phyloP scores from a whole-genome alignment of 53 echinoderm and acorn worm genomes.

The Glandiceps talaboti region DNA sequence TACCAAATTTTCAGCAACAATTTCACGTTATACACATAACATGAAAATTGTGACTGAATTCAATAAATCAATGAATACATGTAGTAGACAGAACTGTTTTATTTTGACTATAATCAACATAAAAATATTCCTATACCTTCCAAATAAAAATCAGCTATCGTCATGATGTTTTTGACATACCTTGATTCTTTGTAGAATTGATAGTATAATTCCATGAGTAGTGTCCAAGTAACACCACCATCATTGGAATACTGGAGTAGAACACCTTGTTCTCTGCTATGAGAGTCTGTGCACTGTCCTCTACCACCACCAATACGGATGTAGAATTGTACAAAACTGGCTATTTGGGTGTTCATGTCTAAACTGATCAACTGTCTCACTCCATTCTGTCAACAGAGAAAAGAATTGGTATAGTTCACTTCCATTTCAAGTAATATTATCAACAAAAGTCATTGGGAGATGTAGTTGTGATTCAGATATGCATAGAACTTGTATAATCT shows the following conservation, averaged over 20 bases:
- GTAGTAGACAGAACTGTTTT: no score
- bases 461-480: no score
- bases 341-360: conserved; percentile 58
- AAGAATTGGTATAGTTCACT: no score
- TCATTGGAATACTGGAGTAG: conserved; percentile 74
- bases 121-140: no score
- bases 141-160: no score
- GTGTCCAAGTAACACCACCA: conserved; percentile 67
- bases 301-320: conserved; percentile 49
- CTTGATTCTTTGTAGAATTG: conserved; percentile 44
- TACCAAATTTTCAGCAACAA: neutral
- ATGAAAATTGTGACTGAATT: no score
- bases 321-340: conserved; percentile 77
- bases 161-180: conserved; percentile 17
- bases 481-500: no score
- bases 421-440: no score
- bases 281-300: conserved; percentile 5
- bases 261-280: conserved; percentile 43
- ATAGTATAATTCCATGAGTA: conserved; percentile 69
- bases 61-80: no score
- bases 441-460: no score
- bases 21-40: no score
- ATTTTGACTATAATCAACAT: no score
- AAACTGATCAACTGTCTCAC: conserved; percentile 67
- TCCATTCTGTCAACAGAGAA: conserved; percentile 38